Evolutionary conservation across 2,113 vertebrate genomes (phyloP), one percentile per base, ranked within the genome.

Genomic region (Phainopepla nitens): DNA sequence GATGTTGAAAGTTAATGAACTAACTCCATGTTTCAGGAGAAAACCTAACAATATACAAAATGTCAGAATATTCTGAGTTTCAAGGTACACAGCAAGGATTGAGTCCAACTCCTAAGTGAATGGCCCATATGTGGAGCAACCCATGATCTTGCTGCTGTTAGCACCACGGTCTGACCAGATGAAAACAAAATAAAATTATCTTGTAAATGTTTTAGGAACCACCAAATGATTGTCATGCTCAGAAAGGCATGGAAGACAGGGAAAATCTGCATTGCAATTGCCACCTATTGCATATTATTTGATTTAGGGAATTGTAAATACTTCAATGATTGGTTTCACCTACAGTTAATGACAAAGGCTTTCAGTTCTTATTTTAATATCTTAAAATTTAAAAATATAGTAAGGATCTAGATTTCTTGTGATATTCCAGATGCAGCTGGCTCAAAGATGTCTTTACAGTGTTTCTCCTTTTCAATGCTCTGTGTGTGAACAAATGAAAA

Each of bases 61-160:
- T 28, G 9, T 33, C 33, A 33, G 31, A 44, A 27, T 72, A 36
- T 45, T 45, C 33, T 21, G 56, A 33, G 21, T 51, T 42, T 77
- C 45, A 18, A 58, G 33, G 21, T 17, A 22, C 22, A 10, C 17
- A 42, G 13, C 3, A 42, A 27, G 36, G 25, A 36, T 9, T 0
- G 0, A 58, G 44, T 68, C 53, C 35, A 51, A 0, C 9, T 44
- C 45, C 36, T 31, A 27, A 51, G 6, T 22, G 27, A 58, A 33
- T 44, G 22, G 25, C 17, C 27, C 62, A 22, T 8, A 33, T 0
- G 0, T 31, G 44, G 17, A 36, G 23, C 36, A 51, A 6, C 13
- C 10, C 51, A 21, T 44, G 36, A 42, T 25, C 15, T 24, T 13
- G 15, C 10, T 57, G 24, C 6, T 21, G 10, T 31, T 22, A 58